These are phyloP conservation scores for Corythornis leucogaster DNA, from an alignment of 2,797 vertebrate genomes.

Conservation along the genomic window DNA sequence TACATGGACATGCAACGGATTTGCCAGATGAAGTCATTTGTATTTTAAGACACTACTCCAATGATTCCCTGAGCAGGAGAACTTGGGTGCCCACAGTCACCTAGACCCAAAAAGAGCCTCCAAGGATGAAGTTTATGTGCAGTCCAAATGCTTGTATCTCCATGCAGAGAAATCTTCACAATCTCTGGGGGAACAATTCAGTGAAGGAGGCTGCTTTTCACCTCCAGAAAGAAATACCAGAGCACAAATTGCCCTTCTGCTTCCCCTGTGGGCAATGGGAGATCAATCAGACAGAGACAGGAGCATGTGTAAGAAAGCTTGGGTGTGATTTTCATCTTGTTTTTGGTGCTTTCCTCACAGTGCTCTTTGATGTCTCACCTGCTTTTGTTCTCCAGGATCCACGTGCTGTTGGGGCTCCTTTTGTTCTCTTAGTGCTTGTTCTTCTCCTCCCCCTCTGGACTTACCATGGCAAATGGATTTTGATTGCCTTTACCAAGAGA, in stretches of 20 bases:
- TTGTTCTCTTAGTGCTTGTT: background rate
- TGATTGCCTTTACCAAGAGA: conserved; percentile 25
- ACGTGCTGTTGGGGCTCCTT: background rate
- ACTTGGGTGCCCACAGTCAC: background rate
- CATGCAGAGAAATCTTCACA: background rate
- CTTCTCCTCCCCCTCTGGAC: background rate
- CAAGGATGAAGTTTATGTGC: background rate
- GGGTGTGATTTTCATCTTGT: rapidly evolving
- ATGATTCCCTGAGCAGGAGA: background rate
- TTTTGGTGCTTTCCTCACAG: background rate
- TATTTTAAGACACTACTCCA: background rate
- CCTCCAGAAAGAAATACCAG: background rate
- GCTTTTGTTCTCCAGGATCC: conserved; percentile 5
- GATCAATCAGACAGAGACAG: background rate
- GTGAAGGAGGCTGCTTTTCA: rapidly evolving
- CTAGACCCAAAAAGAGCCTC: rapidly evolving
- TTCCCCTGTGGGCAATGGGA: rapidly evolving
- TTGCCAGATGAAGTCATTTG: background rate
- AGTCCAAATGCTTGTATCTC: background rate
- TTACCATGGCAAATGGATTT: conserved; percentile 34
- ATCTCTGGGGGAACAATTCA: background rate
- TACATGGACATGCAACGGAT: background rate
- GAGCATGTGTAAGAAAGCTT: rapidly evolving
- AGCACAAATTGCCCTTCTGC: background rate
- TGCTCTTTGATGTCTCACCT: background rate